Percentiles rank a stretch among this genome's conserved stretches.
phyloP scores from a whole-genome alignment of 2,888 invertebrate species.

The Meta bourneti region DNA sequence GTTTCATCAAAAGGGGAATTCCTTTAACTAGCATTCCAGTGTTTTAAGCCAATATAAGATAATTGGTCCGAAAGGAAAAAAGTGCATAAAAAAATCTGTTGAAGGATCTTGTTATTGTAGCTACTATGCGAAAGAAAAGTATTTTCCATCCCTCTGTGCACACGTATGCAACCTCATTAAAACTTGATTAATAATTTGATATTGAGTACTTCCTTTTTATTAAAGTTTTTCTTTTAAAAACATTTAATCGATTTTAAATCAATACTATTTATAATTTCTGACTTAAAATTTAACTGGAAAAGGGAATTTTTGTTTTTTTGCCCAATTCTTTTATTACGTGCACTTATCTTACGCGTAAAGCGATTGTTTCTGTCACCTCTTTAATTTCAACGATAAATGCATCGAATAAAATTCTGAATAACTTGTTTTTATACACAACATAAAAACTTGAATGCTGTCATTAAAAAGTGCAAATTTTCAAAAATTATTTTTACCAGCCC shows the following conservation, averaged over 20 bases:
- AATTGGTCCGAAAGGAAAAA: conserved; percentile 3
- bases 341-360: too few species aligned
- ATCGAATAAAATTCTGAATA: too few species aligned
- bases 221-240: background rate
- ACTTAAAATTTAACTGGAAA: too few species aligned
- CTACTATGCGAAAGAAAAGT: background rate
- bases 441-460: too few species aligned
- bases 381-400: too few species aligned
- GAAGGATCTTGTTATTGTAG: conserved; percentile 6
- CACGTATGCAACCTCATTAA: background rate
- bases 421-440: too few species aligned
- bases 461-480: too few species aligned
- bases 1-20: conserved; percentile 24
- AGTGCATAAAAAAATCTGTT: background rate
- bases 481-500: too few species aligned
- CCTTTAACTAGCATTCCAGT: conserved; percentile 34
- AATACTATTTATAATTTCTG: background rate
- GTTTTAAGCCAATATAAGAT: conserved; percentile 13
- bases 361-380: too few species aligned
- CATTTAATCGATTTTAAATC: background rate
- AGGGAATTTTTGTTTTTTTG: too few species aligned
- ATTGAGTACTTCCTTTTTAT: background rate
- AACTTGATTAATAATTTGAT: conserved; percentile 19
- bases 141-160: background rate
- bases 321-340: too few species aligned